phyloP scores from a whole-genome alignment of 2,888 invertebrate species.

The Argyra leucocephala region DNA sequence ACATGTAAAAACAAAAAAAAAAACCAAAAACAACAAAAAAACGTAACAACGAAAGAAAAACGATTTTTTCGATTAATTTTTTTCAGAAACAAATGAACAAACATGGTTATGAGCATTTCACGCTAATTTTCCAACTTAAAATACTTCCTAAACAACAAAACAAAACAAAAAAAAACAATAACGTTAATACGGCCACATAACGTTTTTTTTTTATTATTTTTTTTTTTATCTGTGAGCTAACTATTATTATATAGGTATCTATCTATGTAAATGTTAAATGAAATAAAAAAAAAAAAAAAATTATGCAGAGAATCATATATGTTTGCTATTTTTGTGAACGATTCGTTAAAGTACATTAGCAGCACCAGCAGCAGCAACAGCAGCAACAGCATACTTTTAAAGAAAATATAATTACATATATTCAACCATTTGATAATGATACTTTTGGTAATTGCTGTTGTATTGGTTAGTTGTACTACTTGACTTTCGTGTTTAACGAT shows the following conservation, averaged over 20 bases:
- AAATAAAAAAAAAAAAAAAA: too few relatives aligned
- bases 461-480: neutral
- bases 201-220: neutral
- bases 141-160: neutral
- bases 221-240: neutral
- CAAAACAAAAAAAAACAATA: neutral
- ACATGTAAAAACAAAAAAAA: neutral
- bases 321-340: too few relatives aligned
- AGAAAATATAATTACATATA: too few relatives aligned
- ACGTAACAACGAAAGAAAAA: too few relatives aligned
- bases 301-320: too few relatives aligned
- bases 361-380: too few relatives aligned
- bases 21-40: neutral
- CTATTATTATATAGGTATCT: neutral
- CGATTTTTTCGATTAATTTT: too few relatives aligned
- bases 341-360: too few relatives aligned
- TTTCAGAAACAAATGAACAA: neutral
- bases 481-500: neutral
- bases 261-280: too few relatives aligned
- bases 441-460: neutral
- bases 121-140: neutral
- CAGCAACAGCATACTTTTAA: too few relatives aligned
- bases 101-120: slow-evolving; percentile 4
- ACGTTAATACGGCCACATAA: neutral
- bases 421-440: too few relatives aligned